Base-by-base conservation (phyloP, 1,140 invertebrate species). In the Glossosoma conforme region DNA sequence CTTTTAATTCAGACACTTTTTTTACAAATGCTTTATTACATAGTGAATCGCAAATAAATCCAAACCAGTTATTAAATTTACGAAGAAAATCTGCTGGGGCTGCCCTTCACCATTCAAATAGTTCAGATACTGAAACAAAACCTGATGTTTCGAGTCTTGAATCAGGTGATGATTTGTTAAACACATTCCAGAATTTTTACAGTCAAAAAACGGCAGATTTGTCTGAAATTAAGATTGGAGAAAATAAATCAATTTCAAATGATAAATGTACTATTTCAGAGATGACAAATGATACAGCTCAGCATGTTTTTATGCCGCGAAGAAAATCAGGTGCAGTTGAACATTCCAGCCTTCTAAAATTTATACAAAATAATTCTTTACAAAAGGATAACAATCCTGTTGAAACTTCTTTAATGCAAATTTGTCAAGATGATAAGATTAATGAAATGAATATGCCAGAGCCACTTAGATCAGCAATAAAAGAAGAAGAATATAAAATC, bases 291-390 rank as follows among this genome's bases (percentile, higher is more conserved):
- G 24, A 11, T 14, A 44, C 10, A 14, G 14, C 6, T 28, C 10
- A 8, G 2, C 42, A 17, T 8, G 32, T 17, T 9, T 3, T 20
- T 1, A 33, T 19, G 14, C 25, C 40, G 3, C 21, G 35, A 44
- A 15, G 28, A 11, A 54, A 54, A 35, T 13, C 28, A 15, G 44
- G 38, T 14, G 43, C 35, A 24, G 49, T 57, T 13, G 25, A 49
- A 45, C 55, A 58, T 42, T 58, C 55, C 5, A 50, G 37, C 33
- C 21, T 58, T 8, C 19, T 58, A 20, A 58, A 50, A 25, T 52
- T 58, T 15, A 14, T 58, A 14, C 55, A 58, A 50, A 42, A 50
- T 4, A 58, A 58, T 36, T 22, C 50, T n/a, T 13, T 37, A 11
- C 20, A 15, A 24, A 25, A 13, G 11, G 20, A 13, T 20, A 48